Percentiles rank a stretch among this genome's conserved stretches.
Conservation (phyloP, 2,113 vertebrate genomes). For the Acrocephalus kingi region DNA sequence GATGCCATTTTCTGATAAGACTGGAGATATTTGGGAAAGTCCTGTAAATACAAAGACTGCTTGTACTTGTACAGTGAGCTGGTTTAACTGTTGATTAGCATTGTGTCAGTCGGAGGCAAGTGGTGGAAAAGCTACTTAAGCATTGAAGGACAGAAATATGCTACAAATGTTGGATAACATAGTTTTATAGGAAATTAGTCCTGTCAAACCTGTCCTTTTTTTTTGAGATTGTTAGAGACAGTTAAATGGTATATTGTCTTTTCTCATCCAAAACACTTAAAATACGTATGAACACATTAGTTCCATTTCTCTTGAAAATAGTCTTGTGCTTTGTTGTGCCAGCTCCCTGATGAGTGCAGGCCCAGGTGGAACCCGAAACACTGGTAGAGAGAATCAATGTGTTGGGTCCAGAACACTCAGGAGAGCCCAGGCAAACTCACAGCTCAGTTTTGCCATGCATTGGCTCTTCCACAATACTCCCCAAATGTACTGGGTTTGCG, state of each 20-base stretch:
- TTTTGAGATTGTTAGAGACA: neutral
- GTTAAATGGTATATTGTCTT: neutral
- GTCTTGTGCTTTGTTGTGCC: neutral
- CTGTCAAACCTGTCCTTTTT: neutral
- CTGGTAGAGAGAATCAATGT: neutral
- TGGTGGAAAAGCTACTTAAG: neutral
- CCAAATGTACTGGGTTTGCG: fast-evolving
- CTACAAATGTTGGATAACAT: neutral
- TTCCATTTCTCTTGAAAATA: neutral
- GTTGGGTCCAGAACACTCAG: neutral
- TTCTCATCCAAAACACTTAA: neutral
- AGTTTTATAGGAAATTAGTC: neutral
- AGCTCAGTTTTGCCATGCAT: neutral
- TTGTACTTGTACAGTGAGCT: neutral
- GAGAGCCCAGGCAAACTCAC: neutral
- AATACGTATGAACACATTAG: neutral
- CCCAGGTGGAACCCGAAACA: neutral
- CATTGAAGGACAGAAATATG: neutral
- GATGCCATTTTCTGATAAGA: neutral
- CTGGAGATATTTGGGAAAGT: neutral
- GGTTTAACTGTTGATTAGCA: neutral
- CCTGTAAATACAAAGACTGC: neutral
- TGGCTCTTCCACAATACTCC: neutral
- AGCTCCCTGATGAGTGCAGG: neutral
- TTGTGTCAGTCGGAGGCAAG: neutral